Evolutionary conservation across 2,797 vertebrate genomes (phyloP), one percentile per base, ranked within the genome.

Genomic region (Acipenser ruthenus): DNA sequence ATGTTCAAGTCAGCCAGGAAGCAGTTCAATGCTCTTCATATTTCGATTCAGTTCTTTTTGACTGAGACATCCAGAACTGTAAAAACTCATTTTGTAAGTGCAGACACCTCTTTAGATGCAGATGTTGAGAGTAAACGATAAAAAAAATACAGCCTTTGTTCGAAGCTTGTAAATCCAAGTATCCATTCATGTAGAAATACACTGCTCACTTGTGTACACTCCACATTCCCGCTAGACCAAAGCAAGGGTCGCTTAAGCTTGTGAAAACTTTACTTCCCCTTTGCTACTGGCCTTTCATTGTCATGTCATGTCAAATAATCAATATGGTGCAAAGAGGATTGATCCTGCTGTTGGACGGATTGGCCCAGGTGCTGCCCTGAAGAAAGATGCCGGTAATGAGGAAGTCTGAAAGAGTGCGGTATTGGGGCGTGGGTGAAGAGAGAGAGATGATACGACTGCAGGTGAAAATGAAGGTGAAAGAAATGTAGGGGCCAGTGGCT

Each of bases 1-100:
- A 77, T 84, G 91, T 89, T 96, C 94, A 96, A 98, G 93, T 94
- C 90, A 84, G 81, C 86, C 93, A 95, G 94, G 92, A 95, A 86
- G 86, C 86, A 80, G 87, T 78, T 84, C 82, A 79, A 75, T 74
- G 66, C 62, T 71, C 49, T 77, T 70, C 50, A 67, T 62, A 63
- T 65, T 50, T 66, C 23, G 23, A 37, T 37, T 37, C 23, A 4
- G 4, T 56, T 52, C 11, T 60, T 8, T 68, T 61, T 59, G 37
- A 60, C 62, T 67, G 69, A 6, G 55, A 58, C 13, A 49, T 66
- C 58, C 62, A 70, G 58, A 11, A 23, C 65, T 60, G 10, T 63
- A 52, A n/a, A 55, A 56, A 61, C 48, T 63, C 23, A 55, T 50
- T 62, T 49, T 50, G 12, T 8, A 60, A 51, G 53, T 60, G 66